phyloP scores from a whole-genome alignment of 2,797 vertebrate genomes.

The Typhlichthys subterraneus region DNA sequence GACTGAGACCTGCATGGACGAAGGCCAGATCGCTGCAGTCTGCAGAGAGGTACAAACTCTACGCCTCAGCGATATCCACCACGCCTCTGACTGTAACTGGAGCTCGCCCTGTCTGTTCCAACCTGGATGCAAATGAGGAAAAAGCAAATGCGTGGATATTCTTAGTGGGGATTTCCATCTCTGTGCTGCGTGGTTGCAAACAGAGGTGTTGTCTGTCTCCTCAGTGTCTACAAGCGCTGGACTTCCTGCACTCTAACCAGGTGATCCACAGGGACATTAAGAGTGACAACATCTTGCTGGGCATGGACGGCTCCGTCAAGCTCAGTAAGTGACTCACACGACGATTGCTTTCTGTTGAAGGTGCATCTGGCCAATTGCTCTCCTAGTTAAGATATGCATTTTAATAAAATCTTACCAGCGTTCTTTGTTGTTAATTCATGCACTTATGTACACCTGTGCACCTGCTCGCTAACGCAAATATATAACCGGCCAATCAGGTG shows the following conservation, averaged over 20 bases:
- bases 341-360: constrained; percentile 6
- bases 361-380: too few relatives aligned
- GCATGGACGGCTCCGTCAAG: constrained; percentile 98
- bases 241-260: constrained; percentile 98
- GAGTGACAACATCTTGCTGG: constrained; percentile 97
- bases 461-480: too few relatives aligned
- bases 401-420: too few relatives aligned
- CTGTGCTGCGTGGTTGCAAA: neutral
- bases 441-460: too few relatives aligned
- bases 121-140: too few relatives aligned
- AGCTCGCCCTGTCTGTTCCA: too few relatives aligned
- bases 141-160: too few relatives aligned
- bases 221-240: constrained; percentile 96
- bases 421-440: too few relatives aligned
- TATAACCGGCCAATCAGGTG: too few relatives aligned
- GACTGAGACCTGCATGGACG: constrained; percentile 98
- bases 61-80: constrained; percentile 28
- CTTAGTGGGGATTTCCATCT: neutral
- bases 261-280: constrained; percentile 99
- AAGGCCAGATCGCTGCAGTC: constrained; percentile 97
- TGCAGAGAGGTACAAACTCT: constrained; percentile 90
- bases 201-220: constrained; percentile 1
- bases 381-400: too few relatives aligned
- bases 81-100: neutral
- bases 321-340: constrained; percentile 82